phyloP scores from a whole-genome alignment of 2,888 invertebrate species.

The Germaria angustata region DNA sequence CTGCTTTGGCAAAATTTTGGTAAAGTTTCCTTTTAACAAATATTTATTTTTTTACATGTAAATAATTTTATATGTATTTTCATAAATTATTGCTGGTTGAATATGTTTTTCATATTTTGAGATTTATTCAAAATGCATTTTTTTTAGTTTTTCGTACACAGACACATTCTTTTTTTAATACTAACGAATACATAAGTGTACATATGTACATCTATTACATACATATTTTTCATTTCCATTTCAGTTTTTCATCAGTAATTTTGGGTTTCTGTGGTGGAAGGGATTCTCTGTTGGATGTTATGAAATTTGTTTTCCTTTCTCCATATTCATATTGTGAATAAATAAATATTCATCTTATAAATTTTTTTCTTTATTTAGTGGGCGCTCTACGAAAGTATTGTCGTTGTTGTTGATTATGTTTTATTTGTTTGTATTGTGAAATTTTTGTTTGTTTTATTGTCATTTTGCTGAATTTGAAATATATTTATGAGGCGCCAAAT shows the following conservation, averaged over 20 bases:
- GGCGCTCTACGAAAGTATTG: conserved; percentile 18
- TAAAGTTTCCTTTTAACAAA: background rate
- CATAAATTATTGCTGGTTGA: conserved; percentile 20
- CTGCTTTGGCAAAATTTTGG: background rate
- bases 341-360: conserved; percentile 15
- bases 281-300: conserved; percentile 2
- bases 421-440: conserved; percentile 47
- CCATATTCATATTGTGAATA: conserved; percentile 13
- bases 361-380: conserved; percentile 24
- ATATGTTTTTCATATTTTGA: background rate
- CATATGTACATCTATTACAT: background rate
- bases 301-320: conserved; percentile 11
- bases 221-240: background rate
- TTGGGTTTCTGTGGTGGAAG: conserved; percentile 8
- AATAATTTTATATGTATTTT: background rate
- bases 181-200: background rate
- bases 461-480: conserved; percentile 52
- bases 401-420: conserved; percentile 5
- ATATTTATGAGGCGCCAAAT: conserved; percentile 67
- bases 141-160: background rate
- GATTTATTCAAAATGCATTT: conserved; percentile 20
- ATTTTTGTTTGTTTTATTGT: conserved; percentile 55
- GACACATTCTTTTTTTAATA: background rate
- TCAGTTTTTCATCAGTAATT: background rate
- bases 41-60: background rate